These are phyloP conservation scores for Linepithema humile DNA, from an alignment of 1,140 invertebrate genomes.

Conservation along the genomic window DNA sequence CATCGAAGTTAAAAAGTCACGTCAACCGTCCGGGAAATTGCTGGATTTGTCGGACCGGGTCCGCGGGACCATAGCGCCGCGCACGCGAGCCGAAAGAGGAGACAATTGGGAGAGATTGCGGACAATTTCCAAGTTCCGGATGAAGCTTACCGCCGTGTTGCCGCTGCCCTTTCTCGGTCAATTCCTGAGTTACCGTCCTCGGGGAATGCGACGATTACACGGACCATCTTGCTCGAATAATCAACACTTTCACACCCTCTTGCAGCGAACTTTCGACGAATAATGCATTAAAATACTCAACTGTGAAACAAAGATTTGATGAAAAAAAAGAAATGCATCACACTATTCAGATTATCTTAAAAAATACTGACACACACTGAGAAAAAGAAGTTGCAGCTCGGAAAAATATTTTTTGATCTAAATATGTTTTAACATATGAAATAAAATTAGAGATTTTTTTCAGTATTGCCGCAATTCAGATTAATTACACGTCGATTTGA, in stretches of 20 bases:
- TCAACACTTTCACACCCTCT: conserved; percentile 26
- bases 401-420: no score
- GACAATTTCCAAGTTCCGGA: conserved; percentile 53
- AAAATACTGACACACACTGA: background rate
- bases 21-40: conserved; percentile 43
- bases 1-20: conserved; percentile 50
- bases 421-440: no score
- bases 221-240: conserved; percentile 10
- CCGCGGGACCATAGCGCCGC: conserved; percentile 15
- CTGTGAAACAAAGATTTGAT: background rate
- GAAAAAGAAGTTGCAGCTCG: no score
- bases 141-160: conserved; percentile 29
- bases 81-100: conserved; percentile 5
- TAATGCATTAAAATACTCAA: conserved; percentile 26
- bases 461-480: no score
- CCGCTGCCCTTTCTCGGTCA: conserved; percentile 10
- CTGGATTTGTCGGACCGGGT: conserved; percentile 51
- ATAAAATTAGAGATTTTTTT: no score
- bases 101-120: conserved; percentile 55
- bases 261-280: background rate
- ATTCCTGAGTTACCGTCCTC: conserved; percentile 33
- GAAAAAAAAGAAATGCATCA: background rate
- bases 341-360: background rate
- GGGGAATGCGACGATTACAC: conserved; percentile 35
- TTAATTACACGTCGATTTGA: no score